Evolutionary conservation across 30 jellyfish, hydroid and myxozoan species (phyloP), one percentile per base, ranked within the genome.

Genomic region (Hydra vulgaris): DNA sequence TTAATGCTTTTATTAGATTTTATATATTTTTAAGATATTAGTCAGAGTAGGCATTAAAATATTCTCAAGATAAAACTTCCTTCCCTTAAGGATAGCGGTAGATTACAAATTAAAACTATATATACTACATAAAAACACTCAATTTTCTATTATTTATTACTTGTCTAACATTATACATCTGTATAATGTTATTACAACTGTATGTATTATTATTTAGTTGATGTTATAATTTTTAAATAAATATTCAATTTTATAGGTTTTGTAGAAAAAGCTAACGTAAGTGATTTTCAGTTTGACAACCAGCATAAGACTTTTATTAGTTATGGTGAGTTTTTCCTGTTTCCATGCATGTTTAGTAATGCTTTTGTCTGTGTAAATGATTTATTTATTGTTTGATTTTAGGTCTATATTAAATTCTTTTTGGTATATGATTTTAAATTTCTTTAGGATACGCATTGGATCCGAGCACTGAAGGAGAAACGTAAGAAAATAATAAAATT

Each of bases 381-480:
- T 16, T 0, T n/a, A 0, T 74, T 18, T 15, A 26, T 77, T 74
- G 83, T 18, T 0, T 27, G 79, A 21, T 25, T 74, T 25, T n/a
- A n/a, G n/a, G n/a, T n/a, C n/a, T n/a, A n/a, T n/a, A n/a, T n/a
- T n/a, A n/a, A n/a, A n/a, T n/a, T n/a, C n/a, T n/a, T n/a, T n/a
- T n/a, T n/a, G 55, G 12, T 73, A 22, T 23, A n/a, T n/a, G n/a
- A n/a, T 22, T 74, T 16, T 74, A 15, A 21, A 27, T 18, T 26
- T 53, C 81, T 74, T 5, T n/a, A 89, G 97, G 98, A 21, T 91
- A 91, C 86, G 98, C 98, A 1, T 22, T 91, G 16, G 98, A 91
- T 75, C 98, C 98, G 76, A 91, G 98, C 77, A 85, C 95, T 52
- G 97, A 90, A 66, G 95, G 97, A 53, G 97, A 86, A 66, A 90